A percentile compares a stretch with the other conserved stretches of the same genome.
phyloP scores from a whole-genome alignment of 2,888 invertebrate species.

The Xestia xanthographa region DNA sequence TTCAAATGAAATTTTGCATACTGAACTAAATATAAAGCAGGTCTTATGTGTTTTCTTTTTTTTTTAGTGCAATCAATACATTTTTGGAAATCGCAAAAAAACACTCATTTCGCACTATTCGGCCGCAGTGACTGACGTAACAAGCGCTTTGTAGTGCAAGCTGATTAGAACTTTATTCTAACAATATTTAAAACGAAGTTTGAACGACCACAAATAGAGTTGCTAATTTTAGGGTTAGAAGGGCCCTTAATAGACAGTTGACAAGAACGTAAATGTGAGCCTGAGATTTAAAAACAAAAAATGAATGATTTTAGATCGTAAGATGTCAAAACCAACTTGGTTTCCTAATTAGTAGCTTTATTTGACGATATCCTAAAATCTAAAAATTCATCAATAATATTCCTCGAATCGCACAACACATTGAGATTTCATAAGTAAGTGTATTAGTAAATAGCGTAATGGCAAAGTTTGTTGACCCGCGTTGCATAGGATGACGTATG shows the following conservation, averaged over 20 bases:
- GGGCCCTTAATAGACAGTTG: neutral
- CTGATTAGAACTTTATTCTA: too few relatives aligned
- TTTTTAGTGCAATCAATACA: too few relatives aligned
- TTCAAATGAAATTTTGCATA: too few relatives aligned
- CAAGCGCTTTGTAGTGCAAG: too few relatives aligned
- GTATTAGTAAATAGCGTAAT: slow-evolving; percentile 43
- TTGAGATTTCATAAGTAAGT: slow-evolving; percentile 51
- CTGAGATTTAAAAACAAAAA: neutral
- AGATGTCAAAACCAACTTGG: neutral
- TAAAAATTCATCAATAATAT: slow-evolving; percentile 4
- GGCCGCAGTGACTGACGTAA: too few relatives aligned
- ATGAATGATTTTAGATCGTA: neutral
- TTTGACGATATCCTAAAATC: neutral
- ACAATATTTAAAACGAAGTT: too few relatives aligned
- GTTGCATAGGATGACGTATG: slow-evolving; percentile 58
- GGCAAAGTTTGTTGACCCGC: slow-evolving; percentile 55
- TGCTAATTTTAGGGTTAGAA: too few relatives aligned
- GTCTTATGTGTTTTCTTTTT: too few relatives aligned
- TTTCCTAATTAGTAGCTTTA: neutral
- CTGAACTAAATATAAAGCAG: too few relatives aligned
- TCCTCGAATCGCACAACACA: slow-evolving; percentile 23
- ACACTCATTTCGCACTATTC: too few relatives aligned
- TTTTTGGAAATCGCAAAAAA: too few relatives aligned
- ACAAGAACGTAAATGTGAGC: neutral
- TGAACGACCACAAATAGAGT: too few relatives aligned